phyloP scores from a whole-genome alignment of 2,797 vertebrate genomes.

The Loris lydekkerianus region DNA sequence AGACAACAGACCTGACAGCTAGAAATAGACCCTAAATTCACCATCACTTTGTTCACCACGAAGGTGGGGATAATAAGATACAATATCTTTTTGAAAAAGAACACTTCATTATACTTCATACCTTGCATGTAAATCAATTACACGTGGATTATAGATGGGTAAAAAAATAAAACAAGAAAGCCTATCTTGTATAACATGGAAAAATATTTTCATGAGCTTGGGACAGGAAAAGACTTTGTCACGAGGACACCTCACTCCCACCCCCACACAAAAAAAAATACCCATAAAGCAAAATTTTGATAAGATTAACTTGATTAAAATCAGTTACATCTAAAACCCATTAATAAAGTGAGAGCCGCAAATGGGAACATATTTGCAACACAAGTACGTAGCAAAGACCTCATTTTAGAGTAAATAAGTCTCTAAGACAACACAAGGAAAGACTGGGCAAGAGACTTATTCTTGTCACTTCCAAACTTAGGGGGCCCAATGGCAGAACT shows the following conservation, averaged over 20 bases:
- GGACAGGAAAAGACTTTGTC: background rate
- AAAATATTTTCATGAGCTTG: background rate
- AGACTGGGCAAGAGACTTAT: background rate
- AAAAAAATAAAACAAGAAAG: background rate
- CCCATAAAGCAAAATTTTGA: background rate
- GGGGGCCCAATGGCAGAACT: too few relatives aligned
- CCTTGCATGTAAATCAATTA: background rate
- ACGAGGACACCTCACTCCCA: background rate
- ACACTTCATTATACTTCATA: background rate
- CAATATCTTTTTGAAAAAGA: background rate
- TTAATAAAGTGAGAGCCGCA: background rate
- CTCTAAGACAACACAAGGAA: background rate
- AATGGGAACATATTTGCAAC: background rate
- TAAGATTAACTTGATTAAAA: background rate
- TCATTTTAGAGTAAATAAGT: background rate
- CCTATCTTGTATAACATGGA: background rate
- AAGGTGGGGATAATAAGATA: background rate
- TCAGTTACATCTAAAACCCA: background rate
- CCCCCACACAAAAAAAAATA: background rate
- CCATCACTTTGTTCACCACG: background rate
- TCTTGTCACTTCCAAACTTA: background rate
- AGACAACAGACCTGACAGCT: too few relatives aligned
- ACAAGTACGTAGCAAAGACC: background rate
- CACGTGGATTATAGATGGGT: background rate
- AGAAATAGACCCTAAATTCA: too few relatives aligned